A percentile compares a stretch with the other conserved stretches of the same genome.
phyloP scores from a whole-genome alignment of 2,797 vertebrate species.

The Nannoperca obscura region DNA sequence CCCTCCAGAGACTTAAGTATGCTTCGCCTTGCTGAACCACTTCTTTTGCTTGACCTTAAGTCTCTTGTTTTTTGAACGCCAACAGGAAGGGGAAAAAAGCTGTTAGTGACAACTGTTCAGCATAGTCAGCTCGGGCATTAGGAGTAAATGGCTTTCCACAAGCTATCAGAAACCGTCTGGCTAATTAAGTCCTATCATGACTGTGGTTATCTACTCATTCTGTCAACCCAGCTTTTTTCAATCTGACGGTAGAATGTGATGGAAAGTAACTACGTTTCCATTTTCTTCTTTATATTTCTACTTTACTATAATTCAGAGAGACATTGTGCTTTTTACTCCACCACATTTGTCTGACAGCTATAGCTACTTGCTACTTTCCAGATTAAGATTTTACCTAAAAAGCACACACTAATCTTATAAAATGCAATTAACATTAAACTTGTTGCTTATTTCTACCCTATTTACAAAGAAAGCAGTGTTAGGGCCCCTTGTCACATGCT shows the following conservation, averaged over 20 bases:
- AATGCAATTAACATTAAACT: background rate
- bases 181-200: conserved; percentile 45
- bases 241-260: background rate
- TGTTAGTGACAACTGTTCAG: conserved; percentile 35
- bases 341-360: background rate
- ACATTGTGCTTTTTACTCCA: background rate
- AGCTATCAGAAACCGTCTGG: conserved; percentile 39
- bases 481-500: background rate
- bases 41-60: conserved; percentile 45
- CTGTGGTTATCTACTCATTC: conserved; percentile 25
- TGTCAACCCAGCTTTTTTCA: conserved; percentile 19
- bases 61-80: conserved; percentile 17
- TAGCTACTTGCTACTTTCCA: background rate
- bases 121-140: conserved; percentile 38
- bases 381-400: background rate
- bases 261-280: conserved; percentile 6
- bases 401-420: background rate
- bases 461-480: background rate
- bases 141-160: conserved; percentile 39
- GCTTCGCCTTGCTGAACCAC: conserved; percentile 17
- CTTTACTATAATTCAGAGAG: background rate
- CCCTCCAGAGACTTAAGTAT: conserved; percentile 24
- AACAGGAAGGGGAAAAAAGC: conserved; percentile 5
- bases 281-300: background rate
- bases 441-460: background rate